These are phyloP conservation scores for Ectropis crepuscularia DNA, from an alignment of 2,888 invertebrate species.

Conservation along the genomic window DNA sequence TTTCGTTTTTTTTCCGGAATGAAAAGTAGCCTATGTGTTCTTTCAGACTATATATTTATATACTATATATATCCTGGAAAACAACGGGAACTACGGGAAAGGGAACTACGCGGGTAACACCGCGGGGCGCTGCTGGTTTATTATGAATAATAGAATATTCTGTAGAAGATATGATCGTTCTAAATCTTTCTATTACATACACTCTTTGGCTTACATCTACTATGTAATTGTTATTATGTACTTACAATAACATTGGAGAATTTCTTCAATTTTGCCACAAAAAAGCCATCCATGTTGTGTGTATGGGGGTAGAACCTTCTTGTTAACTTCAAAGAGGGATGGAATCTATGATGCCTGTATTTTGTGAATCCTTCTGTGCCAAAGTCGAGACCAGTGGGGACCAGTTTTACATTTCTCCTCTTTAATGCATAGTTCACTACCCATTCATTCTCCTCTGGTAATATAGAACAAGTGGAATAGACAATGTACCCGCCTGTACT, in stretches of 20 bases:
- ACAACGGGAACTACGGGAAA: no score
- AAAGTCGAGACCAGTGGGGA: conserved; percentile 97
- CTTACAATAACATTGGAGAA: conserved; percentile 91
- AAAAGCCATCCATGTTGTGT: conserved; percentile 99
- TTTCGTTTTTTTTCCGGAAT: no score
- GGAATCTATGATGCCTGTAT: conserved; percentile 93
- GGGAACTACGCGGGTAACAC: no score
- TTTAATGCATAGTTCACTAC: conserved; percentile 98
- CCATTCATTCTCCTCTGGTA: conserved; percentile 99
- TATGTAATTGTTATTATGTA: conserved; percentile 29
- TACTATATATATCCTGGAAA: no score
- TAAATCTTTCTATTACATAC: no score
- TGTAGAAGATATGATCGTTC: no score
- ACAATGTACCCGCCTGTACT: conserved; percentile 97
- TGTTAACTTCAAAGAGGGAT: conserved; percentile 94
- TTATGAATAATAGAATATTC: no score
- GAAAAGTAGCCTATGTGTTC: no score
- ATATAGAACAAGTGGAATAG: conserved; percentile 99
- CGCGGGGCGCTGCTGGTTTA: no score
- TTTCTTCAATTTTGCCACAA: conserved; percentile 98
- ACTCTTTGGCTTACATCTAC: no score
- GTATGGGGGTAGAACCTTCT: conserved; percentile 98
- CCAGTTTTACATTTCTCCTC: conserved; percentile 96
- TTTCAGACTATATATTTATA: no score
- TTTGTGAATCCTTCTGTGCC: conserved; percentile 97